Conservation (phyloP, 1,140 invertebrate genomes). For the Frieseomelitta varia region DNA sequence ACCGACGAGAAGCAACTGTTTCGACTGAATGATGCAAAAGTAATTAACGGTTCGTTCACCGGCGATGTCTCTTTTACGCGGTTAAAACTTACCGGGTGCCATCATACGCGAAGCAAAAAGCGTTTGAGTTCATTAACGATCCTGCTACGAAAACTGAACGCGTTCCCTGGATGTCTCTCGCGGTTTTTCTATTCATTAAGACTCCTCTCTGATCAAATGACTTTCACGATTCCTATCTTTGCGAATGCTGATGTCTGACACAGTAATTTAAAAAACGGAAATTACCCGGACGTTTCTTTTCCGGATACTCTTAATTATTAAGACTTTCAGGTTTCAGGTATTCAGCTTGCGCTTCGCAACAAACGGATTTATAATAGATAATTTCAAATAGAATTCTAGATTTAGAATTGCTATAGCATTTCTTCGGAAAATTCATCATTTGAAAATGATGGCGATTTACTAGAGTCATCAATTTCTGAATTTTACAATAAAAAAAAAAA, state of each 20-base stretch:
- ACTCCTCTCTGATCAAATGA: neutral
- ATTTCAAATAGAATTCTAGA: neutral
- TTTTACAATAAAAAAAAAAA: neutral
- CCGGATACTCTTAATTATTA: neutral
- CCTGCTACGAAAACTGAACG: neutral
- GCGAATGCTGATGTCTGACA: neutral
- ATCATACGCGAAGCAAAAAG: neutral
- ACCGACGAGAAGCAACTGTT: neutral
- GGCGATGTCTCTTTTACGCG: neutral
- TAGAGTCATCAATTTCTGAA: neutral
- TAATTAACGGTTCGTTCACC: conserved; percentile 18
- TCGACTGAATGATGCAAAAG: neutral
- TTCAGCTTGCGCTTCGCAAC: neutral
- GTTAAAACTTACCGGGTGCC: neutral
- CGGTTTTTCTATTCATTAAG: neutral
- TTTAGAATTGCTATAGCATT: neutral
- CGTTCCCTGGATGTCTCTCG: neutral
- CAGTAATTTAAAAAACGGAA: neutral
- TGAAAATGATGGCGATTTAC: neutral
- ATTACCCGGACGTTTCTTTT: neutral
- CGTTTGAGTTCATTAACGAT: conserved; percentile 3
- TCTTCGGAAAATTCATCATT: too few species aligned
- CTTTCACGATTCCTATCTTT: neutral
- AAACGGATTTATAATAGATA: fast-evolving
- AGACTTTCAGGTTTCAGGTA: neutral